Evolutionary conservation across 2,797 vertebrate genomes (phyloP).

Genomic region (Heteromormyrus szaboi): DNA sequence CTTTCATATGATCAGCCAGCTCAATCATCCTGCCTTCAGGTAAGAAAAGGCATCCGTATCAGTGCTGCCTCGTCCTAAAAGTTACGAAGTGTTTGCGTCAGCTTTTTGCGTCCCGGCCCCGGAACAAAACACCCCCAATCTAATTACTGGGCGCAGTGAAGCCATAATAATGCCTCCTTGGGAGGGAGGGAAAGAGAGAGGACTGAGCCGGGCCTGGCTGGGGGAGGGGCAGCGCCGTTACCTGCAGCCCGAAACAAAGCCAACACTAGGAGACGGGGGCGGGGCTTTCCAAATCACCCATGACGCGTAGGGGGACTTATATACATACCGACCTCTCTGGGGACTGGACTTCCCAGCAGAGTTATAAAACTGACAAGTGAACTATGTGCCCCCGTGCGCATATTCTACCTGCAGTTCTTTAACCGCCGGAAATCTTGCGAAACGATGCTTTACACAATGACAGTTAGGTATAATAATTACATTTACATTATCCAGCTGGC

Average conservation of each 20-base stretch:
- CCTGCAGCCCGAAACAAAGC: constrained; percentile 34
- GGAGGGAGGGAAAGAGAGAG: not conserved
- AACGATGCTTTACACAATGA: not conserved
- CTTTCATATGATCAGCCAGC: not conserved
- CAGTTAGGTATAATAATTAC: not conserved
- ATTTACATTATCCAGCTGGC: not conserved
- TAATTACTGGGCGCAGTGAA: constrained; percentile 29
- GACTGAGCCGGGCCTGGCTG: constrained; percentile 3
- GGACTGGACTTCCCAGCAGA: not conserved
- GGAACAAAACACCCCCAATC: constrained; percentile 11
- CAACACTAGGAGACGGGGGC: not conserved
- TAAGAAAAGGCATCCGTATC: not conserved
- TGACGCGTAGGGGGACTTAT: not conserved
- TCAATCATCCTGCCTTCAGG: constrained; percentile 19
- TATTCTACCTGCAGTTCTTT: not conserved
- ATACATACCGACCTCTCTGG: not conserved
- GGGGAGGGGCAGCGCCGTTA: constrained; percentile 38
- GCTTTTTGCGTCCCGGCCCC: constrained; percentile 13
- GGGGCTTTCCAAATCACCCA: not conserved
- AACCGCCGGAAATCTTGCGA: not conserved
- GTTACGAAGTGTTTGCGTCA: constrained; percentile 20
- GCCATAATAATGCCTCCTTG: constrained; percentile 25
- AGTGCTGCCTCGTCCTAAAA: not conserved
- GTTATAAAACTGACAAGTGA: not conserved
- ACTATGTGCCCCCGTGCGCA: not conserved